Base-by-base conservation (phyloP, 2,797 vertebrate species). In the Melanotaenia trifasciata region DNA sequence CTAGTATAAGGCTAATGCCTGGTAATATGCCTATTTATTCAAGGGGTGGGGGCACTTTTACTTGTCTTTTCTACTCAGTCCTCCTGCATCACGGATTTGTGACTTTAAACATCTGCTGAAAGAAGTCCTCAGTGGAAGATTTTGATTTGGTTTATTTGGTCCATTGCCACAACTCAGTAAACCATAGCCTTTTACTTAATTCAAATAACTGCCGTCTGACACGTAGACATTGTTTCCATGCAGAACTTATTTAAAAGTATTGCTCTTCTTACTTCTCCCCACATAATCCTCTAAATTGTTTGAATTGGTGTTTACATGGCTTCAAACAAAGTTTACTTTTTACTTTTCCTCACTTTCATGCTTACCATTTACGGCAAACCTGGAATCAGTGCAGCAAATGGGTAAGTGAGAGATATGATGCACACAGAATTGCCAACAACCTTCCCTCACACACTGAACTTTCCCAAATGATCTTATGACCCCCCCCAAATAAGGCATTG, bases 401-500 rank as follows among this genome's bases (percentile, higher is more conserved):
- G 73, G 71, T 66, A 66, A 80, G 68, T 45, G 61, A 58, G 66
- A 72, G 74, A 67, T 74, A 64, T 79, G 58, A 65, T 47, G 68
- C 66, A 70, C 64, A 59, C 72, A 66, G 64, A 83, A 87, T 84
- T 67, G 74, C 81, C 72, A 3, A 38, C 64, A 69, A 80, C 76
- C 58, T 58, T 43, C 30, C 63, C 51, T 74, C 47, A 3, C 71
- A 66, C 45, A 53, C 33, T 72, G 73, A 87, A 82, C 66, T 67
- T 62, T 60, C 72, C 71, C 79, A 64, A 24, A 64, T 61, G 65
- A 82, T 77, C 72, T 68, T 61, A 61, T 71, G 76, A 56, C 36
- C 74, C 64, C 71, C 64, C 58, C 85, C 89, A 86, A 92, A 89
- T 81, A 89, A 85, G 74, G 81, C 81, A 82, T 82, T 71, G 74